Evolutionary conservation across 2,797 vertebrate genomes (phyloP).

Genomic region (Gadopsis bispinosus): DNA sequence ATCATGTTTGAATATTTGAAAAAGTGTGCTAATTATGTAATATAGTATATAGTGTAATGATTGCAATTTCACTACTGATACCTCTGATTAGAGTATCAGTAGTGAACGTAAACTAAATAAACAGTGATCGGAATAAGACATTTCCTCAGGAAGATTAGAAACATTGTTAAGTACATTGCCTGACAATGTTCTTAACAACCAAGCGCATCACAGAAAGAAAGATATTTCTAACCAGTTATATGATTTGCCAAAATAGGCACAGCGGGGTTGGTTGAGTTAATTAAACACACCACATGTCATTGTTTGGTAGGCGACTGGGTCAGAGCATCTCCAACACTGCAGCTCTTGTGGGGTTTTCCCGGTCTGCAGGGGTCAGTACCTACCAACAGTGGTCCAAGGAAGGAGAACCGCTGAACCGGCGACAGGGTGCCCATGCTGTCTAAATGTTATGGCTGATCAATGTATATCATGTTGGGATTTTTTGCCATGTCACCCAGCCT

Average conservation of each 20-base stretch:
- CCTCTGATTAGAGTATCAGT: too few species aligned
- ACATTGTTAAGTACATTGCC: background rate
- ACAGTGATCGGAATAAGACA: background rate
- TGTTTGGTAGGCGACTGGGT: background rate
- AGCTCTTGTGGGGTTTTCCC: too few species aligned
- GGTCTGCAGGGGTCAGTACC: too few species aligned
- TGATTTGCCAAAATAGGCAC: background rate
- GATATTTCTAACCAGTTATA: background rate
- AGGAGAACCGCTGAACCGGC: too few species aligned
- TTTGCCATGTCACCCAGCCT: background rate
- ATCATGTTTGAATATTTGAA: background rate
- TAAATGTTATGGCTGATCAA: too few species aligned
- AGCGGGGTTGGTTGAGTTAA: background rate
- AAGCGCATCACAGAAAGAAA: background rate
- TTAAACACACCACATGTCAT: background rate
- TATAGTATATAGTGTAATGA: too few species aligned
- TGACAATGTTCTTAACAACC: background rate
- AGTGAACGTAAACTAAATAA: too few species aligned
- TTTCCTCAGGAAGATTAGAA: background rate
- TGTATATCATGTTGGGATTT: too few species aligned
- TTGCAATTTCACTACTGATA: too few species aligned
- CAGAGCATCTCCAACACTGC: too few species aligned
- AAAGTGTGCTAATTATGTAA: background rate
- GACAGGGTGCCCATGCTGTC: too few species aligned
- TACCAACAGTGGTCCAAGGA: too few species aligned